Base-by-base conservation (phyloP, 2,113 vertebrate species). In the Cheilinus undulatus region DNA sequence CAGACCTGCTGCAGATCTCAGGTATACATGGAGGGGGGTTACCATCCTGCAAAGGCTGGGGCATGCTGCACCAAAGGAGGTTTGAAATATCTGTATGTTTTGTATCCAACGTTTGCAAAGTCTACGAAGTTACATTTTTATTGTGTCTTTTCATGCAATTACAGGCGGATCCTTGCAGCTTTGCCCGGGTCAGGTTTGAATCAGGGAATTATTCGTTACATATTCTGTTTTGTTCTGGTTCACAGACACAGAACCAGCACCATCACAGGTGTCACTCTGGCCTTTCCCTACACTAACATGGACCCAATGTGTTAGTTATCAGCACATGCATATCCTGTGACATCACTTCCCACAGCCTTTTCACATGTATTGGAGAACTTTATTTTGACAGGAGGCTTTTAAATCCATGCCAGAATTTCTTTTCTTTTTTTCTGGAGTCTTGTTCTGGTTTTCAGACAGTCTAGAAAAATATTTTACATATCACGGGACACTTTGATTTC, bases 241-340 rank as follows among this genome's bases (percentile, higher is more conserved):
- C 76, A 23, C 59, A 81, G 38, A 73, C 74, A 40, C 63, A 30
- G 22, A 64, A 50, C 48, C 23, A n/a, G 30, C 67, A 73, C 0
- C 19, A 80, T 84, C 80, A 63, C 82, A 84, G 83, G 88, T 87
- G 90, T 84, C 83, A 53, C 24, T 62, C 52, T 54, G 57, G 65
- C 45, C 20, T 36, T 65, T 64, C 72, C 75, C 71, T 71, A 69
- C 32, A 34, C 8, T 34, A 34, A 69, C 51, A 76, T 78, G 15
- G 15, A 49, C 73, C 23, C 84, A 90, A 87, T 89, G 75, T 90
- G 88, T 88, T 89, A 82, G 69, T 80, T 80, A 89, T 92, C 87
- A 84, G 69, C 34, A 30, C 86, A 88, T 90, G 65, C 83, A 69
- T 80, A 62, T 83, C 76, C 74, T 57, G 68, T 90, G 88, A 92